A percentile compares a stretch with the other conserved stretches of the same genome.
Conservation (phyloP, 2,113 vertebrate species). For the Bungarus multicinctus region DNA sequence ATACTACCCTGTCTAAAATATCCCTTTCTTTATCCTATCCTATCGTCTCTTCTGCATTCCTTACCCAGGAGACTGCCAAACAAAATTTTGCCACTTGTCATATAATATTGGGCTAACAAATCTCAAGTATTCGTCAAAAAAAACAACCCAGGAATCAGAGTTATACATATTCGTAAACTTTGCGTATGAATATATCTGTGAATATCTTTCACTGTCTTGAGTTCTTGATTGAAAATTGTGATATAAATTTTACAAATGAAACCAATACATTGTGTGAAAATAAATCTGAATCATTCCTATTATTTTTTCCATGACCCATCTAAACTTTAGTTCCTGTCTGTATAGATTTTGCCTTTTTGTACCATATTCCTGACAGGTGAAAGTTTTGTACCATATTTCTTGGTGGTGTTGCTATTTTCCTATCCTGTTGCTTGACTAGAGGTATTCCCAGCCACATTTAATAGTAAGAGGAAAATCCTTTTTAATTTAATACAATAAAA, state of each 20-base stretch:
- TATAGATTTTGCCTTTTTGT: background rate
- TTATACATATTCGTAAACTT: background rate
- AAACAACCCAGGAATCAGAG: background rate
- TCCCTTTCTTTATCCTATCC: background rate
- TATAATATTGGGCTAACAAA: background rate
- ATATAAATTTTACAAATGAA: background rate
- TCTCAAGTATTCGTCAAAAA: background rate
- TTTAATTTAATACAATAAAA: slow-evolving; percentile 30
- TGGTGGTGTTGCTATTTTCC: background rate
- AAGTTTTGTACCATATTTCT: background rate
- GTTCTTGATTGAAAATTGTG: background rate
- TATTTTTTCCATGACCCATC: background rate
- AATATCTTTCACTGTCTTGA: background rate
- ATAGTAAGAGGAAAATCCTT: slow-evolving; percentile 31
- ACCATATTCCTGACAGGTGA: background rate
- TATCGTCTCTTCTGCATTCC: background rate
- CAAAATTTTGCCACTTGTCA: background rate
- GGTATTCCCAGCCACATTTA: slow-evolving; percentile 4
- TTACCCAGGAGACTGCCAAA: background rate
- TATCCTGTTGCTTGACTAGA: background rate
- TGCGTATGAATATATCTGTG: background rate
- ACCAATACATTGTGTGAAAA: background rate
- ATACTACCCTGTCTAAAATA: background rate
- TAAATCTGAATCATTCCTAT: background rate
- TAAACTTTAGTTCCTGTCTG: background rate